phyloP scores from a whole-genome alignment of 2,888 invertebrate genomes.

The Colostygia pectinataria region DNA sequence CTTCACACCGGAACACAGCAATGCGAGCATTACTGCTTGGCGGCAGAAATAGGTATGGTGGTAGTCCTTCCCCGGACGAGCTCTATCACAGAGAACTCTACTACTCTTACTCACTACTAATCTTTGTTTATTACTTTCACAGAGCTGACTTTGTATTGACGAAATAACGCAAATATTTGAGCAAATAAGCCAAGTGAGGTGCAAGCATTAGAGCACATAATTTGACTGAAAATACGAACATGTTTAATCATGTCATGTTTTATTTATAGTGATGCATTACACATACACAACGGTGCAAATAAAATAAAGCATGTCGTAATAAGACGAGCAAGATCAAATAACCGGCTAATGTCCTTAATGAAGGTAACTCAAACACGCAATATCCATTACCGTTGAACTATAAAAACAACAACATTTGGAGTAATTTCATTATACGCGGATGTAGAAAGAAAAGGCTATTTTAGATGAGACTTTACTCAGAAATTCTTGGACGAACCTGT shows the following conservation, averaged over 20 bases:
- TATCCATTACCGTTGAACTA: conserved; percentile 3
- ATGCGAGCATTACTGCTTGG: too few species aligned
- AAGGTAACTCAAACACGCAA: conserved; percentile 11
- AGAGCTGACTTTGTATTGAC: too few species aligned
- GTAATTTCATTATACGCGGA: conserved; percentile 4
- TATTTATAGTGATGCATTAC: background rate
- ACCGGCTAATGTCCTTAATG: conserved; percentile 7
- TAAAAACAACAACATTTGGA: conserved; percentile 5
- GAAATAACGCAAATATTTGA: too few species aligned
- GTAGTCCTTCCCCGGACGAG: too few species aligned
- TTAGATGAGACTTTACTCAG: background rate
- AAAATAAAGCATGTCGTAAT: background rate
- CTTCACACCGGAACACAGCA: too few species aligned
- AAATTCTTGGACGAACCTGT: background rate
- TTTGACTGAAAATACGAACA: background rate
- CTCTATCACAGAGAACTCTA: too few species aligned
- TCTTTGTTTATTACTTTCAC: too few species aligned
- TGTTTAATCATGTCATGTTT: too few species aligned
- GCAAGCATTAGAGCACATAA: too few species aligned
- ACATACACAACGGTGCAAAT: background rate
- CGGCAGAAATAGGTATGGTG: too few species aligned
- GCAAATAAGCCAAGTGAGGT: too few species aligned
- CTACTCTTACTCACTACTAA: too few species aligned
- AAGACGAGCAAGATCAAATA: conserved; percentile 1
- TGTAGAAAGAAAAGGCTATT: background rate